Evolutionary conservation across 2,113 vertebrate species (phyloP), one percentile per base, ranked within the genome.

Genomic region (Globicephala melas): DNA sequence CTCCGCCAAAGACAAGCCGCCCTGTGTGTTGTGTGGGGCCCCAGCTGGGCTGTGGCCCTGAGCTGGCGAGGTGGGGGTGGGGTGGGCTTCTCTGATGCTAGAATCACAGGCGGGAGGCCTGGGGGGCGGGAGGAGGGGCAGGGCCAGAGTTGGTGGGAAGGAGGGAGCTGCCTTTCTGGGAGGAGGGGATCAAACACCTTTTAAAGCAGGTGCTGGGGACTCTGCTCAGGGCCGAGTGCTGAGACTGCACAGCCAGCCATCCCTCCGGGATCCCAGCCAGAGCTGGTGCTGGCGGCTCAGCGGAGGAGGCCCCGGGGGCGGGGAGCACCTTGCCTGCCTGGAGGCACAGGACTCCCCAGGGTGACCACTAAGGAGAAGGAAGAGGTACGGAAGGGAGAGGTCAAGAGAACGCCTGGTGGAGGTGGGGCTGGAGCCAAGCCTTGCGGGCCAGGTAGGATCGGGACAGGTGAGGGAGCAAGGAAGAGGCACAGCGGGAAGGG

Each of bases 151-250:
- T 73, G 55, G 33, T 20, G 71, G 65, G 70, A 47, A 92, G 91
- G 41, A 79, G 62, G 82, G 81, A 71, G 55, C 89, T 84, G 83
- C 68, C 50, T 96, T 97, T 71, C n/a, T 9, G 17, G 96, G 86
- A 89, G 82, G 63, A 96, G 73, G 71, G 83, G 76, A 81, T 60
- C 25, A 80, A 73, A 79, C 68, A 91, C 63, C 47, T 95, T 95
- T 91, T 58, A 96, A 94, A 87, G 92, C 97, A 98, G 96, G 96
- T 98, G 96, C 89, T 44, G 62, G 63, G 68, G 79, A 67, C 55
- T 18, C 71, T 63, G 47, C 91, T 81, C 6, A 5, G 82, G 79
- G 70, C 28, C 14, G 28, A 33, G 62, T 7, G 63, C 82, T 36
- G 67, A 84, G 88, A 28, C 88, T 0, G 33, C 33, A 71, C 60